Conservation (phyloP, 2,113 vertebrate genomes). For the Heptranchias perlo region DNA sequence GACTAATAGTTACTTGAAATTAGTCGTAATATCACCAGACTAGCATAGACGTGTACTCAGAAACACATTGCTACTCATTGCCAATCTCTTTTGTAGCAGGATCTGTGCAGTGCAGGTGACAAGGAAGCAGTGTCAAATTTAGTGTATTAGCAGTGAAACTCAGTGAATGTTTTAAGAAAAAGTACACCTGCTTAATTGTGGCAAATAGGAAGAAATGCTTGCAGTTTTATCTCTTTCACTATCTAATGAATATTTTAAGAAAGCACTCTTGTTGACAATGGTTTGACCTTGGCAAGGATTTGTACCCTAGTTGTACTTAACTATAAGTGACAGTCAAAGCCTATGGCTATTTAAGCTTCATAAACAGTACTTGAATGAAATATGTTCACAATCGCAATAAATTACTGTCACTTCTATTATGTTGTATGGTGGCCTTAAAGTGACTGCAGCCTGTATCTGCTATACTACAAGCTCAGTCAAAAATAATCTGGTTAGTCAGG, state of each 20-base stretch:
- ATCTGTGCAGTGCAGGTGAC: background rate
- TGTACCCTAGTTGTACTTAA: background rate
- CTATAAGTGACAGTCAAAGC: conserved; percentile 26
- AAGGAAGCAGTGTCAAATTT: background rate
- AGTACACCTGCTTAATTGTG: background rate
- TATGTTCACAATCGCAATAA: conserved; percentile 2
- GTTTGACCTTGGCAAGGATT: conserved; percentile 7
- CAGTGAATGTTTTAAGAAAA: conserved; percentile 1
- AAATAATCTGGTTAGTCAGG: background rate
- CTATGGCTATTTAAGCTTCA: conserved; percentile 23
- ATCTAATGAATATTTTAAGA: background rate
- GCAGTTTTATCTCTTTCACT: background rate
- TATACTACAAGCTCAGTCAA: background rate
- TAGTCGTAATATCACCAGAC: background rate
- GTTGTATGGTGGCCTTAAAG: background rate
- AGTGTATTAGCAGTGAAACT: background rate
- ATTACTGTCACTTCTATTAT: background rate
- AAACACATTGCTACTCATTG: background rate
- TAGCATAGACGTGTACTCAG: background rate
- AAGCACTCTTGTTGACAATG: background rate
- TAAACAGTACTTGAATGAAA: conserved; percentile 28
- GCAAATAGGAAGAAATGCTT: background rate
- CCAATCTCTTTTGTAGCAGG: background rate
- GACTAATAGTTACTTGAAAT: background rate
- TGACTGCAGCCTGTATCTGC: background rate